A percentile compares a stretch with the other conserved stretches of the same genome.
Conservation (phyloP, 2,888 invertebrate genomes). For the Dione vanillae region DNA sequence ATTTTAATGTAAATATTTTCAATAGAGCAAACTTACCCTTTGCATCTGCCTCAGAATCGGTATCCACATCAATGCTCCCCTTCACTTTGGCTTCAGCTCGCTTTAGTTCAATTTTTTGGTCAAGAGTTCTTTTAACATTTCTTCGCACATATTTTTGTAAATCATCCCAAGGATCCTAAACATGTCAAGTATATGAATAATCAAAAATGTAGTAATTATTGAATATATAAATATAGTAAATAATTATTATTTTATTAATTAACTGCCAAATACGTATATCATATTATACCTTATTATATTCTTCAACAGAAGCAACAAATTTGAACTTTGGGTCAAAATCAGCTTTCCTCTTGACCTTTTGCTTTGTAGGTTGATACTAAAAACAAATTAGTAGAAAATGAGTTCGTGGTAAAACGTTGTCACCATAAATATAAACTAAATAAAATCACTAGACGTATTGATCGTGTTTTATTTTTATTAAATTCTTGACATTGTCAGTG, state of each 20-base stretch:
- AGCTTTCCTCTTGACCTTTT: slow-evolving; percentile 87
- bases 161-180: slow-evolving; percentile 90
- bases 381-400: slow-evolving; percentile 49
- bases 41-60: slow-evolving; percentile 77
- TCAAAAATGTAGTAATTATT: neutral
- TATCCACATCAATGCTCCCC: slow-evolving; percentile 76
- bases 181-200: slow-evolving; percentile 30
- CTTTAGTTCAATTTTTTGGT: slow-evolving; percentile 90
- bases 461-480: slow-evolving; percentile 1
- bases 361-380: slow-evolving; percentile 93
- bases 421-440: neutral
- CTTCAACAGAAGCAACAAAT: slow-evolving; percentile 90
- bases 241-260: too few species aligned
- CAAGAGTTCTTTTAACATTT: slow-evolving; percentile 91
- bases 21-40: slow-evolving; percentile 33
- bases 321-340: slow-evolving; percentile 93
- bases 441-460: neutral
- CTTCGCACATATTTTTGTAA: slow-evolving; percentile 91
- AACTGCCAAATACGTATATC: too few species aligned
- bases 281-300: slow-evolving; percentile 87
- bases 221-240: too few species aligned
- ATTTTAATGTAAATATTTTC: too few species aligned
- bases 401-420: neutral
- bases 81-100: slow-evolving; percentile 76
- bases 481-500: slow-evolving; percentile 28